These are phyloP conservation scores for Diaperis boleti DNA, from an alignment of 2,888 invertebrate genomes.

Conservation along the genomic window DNA sequence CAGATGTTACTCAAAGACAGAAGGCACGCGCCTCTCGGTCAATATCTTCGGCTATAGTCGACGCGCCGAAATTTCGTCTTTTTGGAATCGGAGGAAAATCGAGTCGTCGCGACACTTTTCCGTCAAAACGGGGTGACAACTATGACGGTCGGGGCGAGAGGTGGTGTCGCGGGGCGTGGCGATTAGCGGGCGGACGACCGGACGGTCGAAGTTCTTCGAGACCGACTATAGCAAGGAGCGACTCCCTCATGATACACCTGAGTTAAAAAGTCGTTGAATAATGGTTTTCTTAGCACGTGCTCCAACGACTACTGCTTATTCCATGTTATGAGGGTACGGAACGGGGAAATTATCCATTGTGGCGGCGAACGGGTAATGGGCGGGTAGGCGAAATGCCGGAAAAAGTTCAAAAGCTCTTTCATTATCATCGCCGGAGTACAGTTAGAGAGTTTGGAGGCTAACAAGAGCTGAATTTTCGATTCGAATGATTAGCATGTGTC, in stretches of 20 bases:
- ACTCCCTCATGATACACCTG: constrained; percentile 54
- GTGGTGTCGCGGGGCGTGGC: not conserved
- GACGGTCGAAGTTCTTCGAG: not conserved
- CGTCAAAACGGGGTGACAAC: not conserved
- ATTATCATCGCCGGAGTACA: not conserved
- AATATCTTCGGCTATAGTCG: constrained; percentile 1
- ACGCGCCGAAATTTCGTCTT: not conserved
- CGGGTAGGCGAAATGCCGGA: not conserved
- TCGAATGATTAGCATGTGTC: no score
- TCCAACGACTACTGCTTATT: constrained; percentile 55
- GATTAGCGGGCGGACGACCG: not conserved
- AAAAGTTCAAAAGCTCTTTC: not conserved
- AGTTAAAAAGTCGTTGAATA: constrained; percentile 58
- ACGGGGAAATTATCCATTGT: constrained; percentile 10
- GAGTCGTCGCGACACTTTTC: not conserved
- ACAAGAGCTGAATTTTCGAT: no score
- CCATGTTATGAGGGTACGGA: constrained; percentile 34
- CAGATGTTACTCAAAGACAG: constrained; percentile 63
- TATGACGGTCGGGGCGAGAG: not conserved
- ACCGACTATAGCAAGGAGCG: constrained; percentile 2
- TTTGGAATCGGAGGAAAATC: not conserved
- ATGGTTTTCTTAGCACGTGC: constrained; percentile 58
- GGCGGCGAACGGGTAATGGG: constrained; percentile 1
- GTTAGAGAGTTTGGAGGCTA: no score
- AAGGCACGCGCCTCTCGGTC: constrained; percentile 63